Percentiles rank a stretch among this genome's conserved stretches.
These are phyloP conservation scores for Pemphredon lugubris DNA, from an alignment of 2,888 invertebrate species.

Conservation along the genomic window DNA sequence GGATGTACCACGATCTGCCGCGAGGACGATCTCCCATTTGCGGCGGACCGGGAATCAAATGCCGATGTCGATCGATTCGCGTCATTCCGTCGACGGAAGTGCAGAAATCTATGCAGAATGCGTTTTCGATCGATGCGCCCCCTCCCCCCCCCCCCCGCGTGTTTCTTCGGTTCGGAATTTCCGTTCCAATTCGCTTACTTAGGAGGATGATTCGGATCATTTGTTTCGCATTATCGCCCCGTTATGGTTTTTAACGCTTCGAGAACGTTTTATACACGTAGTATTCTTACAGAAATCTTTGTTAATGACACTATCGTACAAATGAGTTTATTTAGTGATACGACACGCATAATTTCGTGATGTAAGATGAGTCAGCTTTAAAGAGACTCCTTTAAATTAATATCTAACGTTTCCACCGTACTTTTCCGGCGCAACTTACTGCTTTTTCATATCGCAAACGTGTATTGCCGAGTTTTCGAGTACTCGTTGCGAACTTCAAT, in stretches of 20 bases:
- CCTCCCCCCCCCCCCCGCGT: neutral
- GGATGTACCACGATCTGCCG: constrained; percentile 23
- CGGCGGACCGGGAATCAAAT: constrained; percentile 18
- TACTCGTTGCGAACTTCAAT: constrained; percentile 4
- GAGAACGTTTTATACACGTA: too few species aligned
- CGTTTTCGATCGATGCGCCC: neutral
- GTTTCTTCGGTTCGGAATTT: neutral
- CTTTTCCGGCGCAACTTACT: too few species aligned
- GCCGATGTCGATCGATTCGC: neutral
- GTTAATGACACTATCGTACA: too few species aligned
- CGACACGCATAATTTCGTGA: too few species aligned
- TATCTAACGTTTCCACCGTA: constrained; percentile 23
- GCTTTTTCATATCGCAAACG: too few species aligned
- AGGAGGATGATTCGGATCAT: too few species aligned
- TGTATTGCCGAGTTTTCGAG: constrained; percentile 1
- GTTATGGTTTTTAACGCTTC: too few species aligned
- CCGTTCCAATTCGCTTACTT: neutral
- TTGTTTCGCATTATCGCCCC: too few species aligned
- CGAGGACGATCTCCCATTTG: constrained; percentile 19
- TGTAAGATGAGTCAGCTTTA: too few species aligned
- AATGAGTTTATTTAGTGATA: too few species aligned
- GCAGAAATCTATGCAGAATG: neutral
- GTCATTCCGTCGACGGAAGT: neutral
- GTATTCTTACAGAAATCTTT: too few species aligned
- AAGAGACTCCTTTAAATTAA: constrained; percentile 16